These are phyloP conservation scores for Mormyrus lacerda DNA, from an alignment of 2,113 vertebrate species.

Conservation along the genomic window DNA sequence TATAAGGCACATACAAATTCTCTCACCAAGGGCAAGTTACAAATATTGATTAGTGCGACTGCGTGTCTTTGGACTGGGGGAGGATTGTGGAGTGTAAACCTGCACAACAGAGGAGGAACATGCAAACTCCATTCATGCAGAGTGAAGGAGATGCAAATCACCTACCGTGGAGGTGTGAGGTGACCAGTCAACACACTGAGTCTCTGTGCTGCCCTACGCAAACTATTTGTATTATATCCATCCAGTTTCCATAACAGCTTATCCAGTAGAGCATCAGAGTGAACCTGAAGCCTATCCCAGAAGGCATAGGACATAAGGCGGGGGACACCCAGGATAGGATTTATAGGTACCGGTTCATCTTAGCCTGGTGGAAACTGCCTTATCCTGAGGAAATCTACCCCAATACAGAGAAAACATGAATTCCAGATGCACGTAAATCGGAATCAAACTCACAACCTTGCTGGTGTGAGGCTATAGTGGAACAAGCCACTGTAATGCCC, in stretches of 20 bases:
- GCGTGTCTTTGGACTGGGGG: not conserved
- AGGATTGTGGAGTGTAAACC: not conserved
- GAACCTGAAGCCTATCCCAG: not conserved
- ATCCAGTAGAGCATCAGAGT: not conserved
- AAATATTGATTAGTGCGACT: not conserved
- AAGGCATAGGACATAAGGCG: not conserved
- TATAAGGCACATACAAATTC: not conserved
- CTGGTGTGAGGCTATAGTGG: not conserved
- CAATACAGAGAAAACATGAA: not conserved
- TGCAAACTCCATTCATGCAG: not conserved
- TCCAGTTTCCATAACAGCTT: not conserved
- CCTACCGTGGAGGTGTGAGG: not conserved
- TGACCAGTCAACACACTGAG: not conserved
- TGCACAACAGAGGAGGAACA: not conserved
- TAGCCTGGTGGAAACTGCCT: not conserved
- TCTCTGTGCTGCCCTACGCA: not conserved
- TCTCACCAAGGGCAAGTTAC: not conserved
- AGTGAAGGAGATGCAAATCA: not conserved
- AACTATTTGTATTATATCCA: not conserved
- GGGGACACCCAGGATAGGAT: not conserved
- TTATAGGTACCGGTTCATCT: not conserved
- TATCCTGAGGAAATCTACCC: not conserved
- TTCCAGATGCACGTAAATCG: not conserved
- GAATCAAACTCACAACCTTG: not conserved
- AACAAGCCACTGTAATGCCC: not conserved